Conservation (phyloP, 2,113 vertebrate genomes). For the Pollachius pollachius region DNA sequence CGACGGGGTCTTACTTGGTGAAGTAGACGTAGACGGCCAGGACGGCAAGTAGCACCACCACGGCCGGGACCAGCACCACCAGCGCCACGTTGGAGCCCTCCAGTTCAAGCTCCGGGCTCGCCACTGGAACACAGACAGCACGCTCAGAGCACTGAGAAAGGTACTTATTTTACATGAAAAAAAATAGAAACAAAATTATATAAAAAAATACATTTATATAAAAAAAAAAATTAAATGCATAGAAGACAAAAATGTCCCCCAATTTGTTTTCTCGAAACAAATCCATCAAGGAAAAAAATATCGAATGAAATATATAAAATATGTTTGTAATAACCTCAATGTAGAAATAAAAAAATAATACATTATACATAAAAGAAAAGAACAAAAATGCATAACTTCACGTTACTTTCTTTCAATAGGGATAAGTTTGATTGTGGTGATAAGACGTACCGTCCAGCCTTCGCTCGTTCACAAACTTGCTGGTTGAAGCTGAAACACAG, state of each 20-base stretch:
- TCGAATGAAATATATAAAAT: not conserved
- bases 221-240: not conserved
- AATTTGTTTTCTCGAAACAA: not conserved
- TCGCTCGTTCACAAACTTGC: slow-evolving; percentile 81
- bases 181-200: not conserved
- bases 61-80: slow-evolving; percentile 85
- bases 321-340: too few relatives aligned
- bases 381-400: too few relatives aligned
- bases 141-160: too few relatives aligned
- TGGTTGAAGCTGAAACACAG: slow-evolving; percentile 75
- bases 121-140: slow-evolving; percentile 51
- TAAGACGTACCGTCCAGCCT: slow-evolving; percentile 84
- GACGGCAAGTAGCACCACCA: slow-evolving; percentile 80
- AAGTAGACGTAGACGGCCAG: slow-evolving; percentile 88
- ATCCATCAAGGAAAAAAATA: too few relatives aligned
- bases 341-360: not conserved
- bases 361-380: too few relatives aligned
- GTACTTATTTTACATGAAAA: not conserved
- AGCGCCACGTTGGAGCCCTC: slow-evolving; percentile 84
- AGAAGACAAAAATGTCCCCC: too few relatives aligned
- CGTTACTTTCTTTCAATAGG: too few relatives aligned
- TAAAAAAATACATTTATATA: too few relatives aligned
- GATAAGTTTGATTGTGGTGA: not conserved
- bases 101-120: slow-evolving; percentile 76
- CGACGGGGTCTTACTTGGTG: slow-evolving; percentile 80